Base-by-base conservation (phyloP, 2,113 vertebrate genomes). In the Limnothrissa miodon region DNA sequence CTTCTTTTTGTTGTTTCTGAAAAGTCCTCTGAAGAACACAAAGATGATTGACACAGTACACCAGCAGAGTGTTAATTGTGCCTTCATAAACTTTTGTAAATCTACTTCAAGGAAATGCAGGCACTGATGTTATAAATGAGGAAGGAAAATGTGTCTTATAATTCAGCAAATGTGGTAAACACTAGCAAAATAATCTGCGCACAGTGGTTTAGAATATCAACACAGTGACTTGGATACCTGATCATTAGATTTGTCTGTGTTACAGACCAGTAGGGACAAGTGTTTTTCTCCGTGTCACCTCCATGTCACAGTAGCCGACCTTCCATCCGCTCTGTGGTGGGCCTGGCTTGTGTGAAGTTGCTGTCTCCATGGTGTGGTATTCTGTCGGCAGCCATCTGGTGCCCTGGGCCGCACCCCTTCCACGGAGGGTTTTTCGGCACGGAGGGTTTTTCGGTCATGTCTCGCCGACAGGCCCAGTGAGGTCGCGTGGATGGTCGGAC, bases 401-500 rank as follows among this genome's bases (percentile, higher is more conserved):
- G 82, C 88, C 48, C 51, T 33, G 79, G 45, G 90, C 91, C 91
- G 83, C 90, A 92, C 87, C 82, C 78, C 62, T 70, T 53, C 62
- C 62, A 11, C 39, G 8, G 36, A 2, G n/a, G n/a, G n/a, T n/a
- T n/a, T n/a, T 33, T 29, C 21, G 82, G 78, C 82, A 46, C 21
- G 33, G 44, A 44, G 45, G 81, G 81, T 78, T 29, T 80, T 78
- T 78, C 78, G 74, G 21, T 81, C 5, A 74, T 48, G 45, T 85
- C 78, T 83, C 39, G n/a, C 84, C 81, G 90, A 39, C 39, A 79
- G 80, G 82, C 89, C 81, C 51, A 83, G 81, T 51, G 66, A 44
- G 85, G 83, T 85, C 88, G 87, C 91, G 89, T 90, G 91, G 87
- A 86, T 92, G 88, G 89, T 90, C 88, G 88, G 84, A 90, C 86